A percentile compares a stretch with the other conserved stretches of the same genome.
Conservation (phyloP, 2,888 invertebrate genomes). For the Cotesia congregata region DNA sequence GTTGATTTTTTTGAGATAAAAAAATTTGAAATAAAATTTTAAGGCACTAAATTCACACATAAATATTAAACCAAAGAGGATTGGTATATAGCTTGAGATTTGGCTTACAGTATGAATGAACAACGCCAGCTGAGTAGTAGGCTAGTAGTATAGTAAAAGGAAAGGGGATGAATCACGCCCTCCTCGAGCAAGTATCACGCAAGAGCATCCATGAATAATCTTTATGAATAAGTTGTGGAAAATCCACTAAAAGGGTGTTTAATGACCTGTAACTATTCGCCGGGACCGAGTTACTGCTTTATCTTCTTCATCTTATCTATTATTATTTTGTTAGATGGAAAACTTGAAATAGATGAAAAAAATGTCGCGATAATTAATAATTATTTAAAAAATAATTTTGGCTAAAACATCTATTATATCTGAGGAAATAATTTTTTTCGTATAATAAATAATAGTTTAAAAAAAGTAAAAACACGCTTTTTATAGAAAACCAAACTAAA, state of each 20-base stretch:
- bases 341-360: no score
- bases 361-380: no score
- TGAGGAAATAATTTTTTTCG: no score
- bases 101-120: conserved; percentile 28
- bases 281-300: neutral
- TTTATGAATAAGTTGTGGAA: conserved; percentile 30
- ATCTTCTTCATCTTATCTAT: no score
- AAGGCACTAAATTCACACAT: conserved; percentile 21
- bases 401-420: no score
- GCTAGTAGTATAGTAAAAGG: no score
- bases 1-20: conserved; percentile 44
- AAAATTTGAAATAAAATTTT: neutral
- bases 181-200: conserved; percentile 21
- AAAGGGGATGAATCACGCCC: conserved; percentile 24
- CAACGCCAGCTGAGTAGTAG: neutral
- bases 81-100: conserved; percentile 20
- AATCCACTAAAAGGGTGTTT: conserved; percentile 31
- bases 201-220: conserved; percentile 31
- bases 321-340: no score
- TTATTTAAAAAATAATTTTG: no score
- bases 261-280: conserved; percentile 25
- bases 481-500: no score
- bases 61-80: conserved; percentile 26
- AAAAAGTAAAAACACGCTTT: no score
- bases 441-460: no score